Percentiles rank a stretch among this genome's conserved stretches.
phyloP scores from a whole-genome alignment of 2,113 vertebrate species.

The Dryoscopus gambensis region DNA sequence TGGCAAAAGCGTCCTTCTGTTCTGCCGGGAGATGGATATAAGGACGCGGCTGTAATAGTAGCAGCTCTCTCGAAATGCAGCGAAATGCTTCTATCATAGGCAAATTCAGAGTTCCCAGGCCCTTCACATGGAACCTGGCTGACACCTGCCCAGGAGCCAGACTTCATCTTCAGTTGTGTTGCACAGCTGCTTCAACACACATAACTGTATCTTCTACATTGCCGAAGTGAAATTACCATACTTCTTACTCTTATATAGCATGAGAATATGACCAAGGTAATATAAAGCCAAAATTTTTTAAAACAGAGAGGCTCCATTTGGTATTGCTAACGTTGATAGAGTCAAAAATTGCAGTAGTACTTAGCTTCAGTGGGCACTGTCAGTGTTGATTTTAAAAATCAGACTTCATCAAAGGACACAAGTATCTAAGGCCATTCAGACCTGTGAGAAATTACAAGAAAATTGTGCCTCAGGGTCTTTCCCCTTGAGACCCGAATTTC shows the following conservation, averaged over 20 bases:
- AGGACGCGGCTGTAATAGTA: rapidly evolving
- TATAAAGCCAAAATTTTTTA: background rate
- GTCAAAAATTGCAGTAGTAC: background rate
- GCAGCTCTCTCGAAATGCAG: background rate
- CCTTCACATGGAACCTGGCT: background rate
- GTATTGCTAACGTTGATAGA: background rate
- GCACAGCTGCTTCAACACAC: background rate
- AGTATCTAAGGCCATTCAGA: background rate
- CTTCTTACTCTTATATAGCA: background rate
- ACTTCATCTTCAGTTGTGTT: background rate
- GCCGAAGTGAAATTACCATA: background rate
- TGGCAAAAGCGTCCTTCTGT: background rate
- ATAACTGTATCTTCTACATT: background rate
- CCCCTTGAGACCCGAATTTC: background rate
- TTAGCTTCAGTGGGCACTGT: background rate
- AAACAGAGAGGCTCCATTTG: background rate
- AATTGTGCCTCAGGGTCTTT: background rate
- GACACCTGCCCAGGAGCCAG: background rate
- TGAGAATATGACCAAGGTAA: background rate
- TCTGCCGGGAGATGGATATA: background rate
- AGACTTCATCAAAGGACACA: background rate
- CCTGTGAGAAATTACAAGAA: background rate
- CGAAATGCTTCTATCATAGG: rapidly evolving
- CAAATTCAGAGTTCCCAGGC: background rate
- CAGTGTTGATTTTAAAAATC: background rate